Evolutionary conservation across 2,888 invertebrate species (phyloP), one percentile per base, ranked within the genome.

Genomic region (Lucinisca nassula): DNA sequence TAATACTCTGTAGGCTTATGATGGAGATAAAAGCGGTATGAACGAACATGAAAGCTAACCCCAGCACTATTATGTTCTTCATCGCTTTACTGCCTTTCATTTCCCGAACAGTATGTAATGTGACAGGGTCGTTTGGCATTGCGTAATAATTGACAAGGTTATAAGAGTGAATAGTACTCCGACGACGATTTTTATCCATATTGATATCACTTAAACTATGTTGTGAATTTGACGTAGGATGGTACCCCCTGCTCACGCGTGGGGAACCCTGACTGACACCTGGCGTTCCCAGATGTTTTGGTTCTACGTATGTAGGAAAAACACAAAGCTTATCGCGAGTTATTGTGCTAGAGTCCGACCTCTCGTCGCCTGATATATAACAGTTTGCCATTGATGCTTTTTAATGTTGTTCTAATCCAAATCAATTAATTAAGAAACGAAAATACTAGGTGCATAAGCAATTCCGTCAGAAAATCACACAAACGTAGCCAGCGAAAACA

Each of bases 21-120:
- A 95, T 88, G 0, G 95, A 95, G 8, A 95, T 93, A 87, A 96
- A 95, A 6, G 95, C 95, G 1, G 95, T 95, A 82, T 94, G 94
- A 30, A 95, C 93, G 37, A 96, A 93, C 95, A 95, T 95, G 89
- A 95, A 95, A 17, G 95, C 94, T 14, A 94, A 17, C 72, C 95
- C 94, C 32, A 95, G 90, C 6, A 95, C 95, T 14, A 95, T 80
- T 8, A 95, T 92, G 83, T 95, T 96, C 89, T 95, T 95, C 70
- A 93, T 79, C 6, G 94, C 95, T 70, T 93, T 93, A 27, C 90
- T 84, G 58, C 93, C 92, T 21, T 93, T 94, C 93, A 94, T 94
- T 73, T 91, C 86, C n/a, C 90, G 83, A 4, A 93, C 92, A 24
- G 90, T 89, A 73, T 88, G 84, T 82, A 90, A 87, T 35, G 91